A percentile compares a stretch with the other conserved stretches of the same genome.
Conservation (phyloP, 2,888 invertebrate genomes). For the Pseudeuparius sepicola region DNA sequence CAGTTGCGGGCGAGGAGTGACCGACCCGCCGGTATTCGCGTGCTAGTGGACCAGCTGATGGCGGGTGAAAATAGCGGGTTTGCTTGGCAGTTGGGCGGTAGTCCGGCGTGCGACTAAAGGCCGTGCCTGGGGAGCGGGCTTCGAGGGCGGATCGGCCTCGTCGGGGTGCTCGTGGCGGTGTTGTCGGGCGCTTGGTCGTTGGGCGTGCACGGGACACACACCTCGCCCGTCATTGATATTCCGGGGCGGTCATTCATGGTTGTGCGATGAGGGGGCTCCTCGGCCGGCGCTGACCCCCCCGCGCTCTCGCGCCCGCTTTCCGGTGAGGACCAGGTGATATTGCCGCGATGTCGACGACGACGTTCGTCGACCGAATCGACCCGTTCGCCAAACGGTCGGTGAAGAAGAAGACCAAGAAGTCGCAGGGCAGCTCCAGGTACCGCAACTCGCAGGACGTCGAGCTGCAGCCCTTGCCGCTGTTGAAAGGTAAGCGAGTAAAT, state of each 20-base stretch:
- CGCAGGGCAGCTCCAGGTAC: conserved; percentile 97
- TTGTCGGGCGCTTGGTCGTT: too few relatives aligned
- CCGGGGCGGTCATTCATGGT: too few relatives aligned
- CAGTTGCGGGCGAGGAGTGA: conserved; percentile 43
- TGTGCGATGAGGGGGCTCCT: too few relatives aligned
- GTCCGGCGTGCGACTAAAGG: too few relatives aligned
- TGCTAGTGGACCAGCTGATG: conserved; percentile 42
- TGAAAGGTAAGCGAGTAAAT: conserved; percentile 93
- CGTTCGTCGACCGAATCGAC: conserved; percentile 98
- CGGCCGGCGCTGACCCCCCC: too few relatives aligned
- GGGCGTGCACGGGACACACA: conserved; percentile 39
- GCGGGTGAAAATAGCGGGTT: conserved; percentile 41
- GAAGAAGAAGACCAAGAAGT: conserved; percentile 97
- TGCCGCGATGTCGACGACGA: conserved; percentile 68
- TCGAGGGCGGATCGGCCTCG: too few relatives aligned
- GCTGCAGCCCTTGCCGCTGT: conserved; percentile 86
- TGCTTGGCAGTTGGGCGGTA: conserved; percentile 37
- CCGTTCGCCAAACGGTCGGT: conserved; percentile 97
- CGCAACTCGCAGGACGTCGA: conserved; percentile 97
- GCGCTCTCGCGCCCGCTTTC: too few relatives aligned
- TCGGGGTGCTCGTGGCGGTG: too few relatives aligned
- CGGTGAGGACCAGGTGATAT: neutral
- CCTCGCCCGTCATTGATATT: conserved; percentile 37
- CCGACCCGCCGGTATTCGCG: conserved; percentile 46
- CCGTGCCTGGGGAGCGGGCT: too few relatives aligned